A percentile compares a stretch with the other conserved stretches of the same genome.
Evolutionary conservation across 2,113 vertebrate species (phyloP).

Genomic region (Neogale vison): DNA sequence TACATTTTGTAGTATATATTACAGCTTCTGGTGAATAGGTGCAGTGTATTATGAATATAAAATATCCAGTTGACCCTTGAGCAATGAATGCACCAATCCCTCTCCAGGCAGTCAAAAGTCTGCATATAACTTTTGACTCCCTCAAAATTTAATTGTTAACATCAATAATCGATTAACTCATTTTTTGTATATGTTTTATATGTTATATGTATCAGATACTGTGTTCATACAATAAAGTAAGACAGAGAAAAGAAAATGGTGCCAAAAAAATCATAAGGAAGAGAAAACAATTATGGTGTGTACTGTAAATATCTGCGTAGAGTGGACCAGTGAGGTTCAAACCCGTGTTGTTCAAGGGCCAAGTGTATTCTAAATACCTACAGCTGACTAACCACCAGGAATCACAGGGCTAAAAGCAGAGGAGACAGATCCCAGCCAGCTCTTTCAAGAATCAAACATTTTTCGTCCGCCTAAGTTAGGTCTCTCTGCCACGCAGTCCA

Average conservation of each 20-base stretch:
- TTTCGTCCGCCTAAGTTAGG: neutral
- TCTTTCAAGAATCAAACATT: neutral
- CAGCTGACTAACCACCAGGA: neutral
- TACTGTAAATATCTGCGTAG: neutral
- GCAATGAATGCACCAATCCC: neutral
- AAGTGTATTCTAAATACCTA: neutral
- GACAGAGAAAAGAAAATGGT: neutral
- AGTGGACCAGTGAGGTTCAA: neutral
- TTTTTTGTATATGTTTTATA: no score
- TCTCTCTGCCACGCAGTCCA: rapidly evolving
- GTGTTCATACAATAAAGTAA: neutral
- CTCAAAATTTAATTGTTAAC: neutral
- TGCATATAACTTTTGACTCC: neutral
- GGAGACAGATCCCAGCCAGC: rapidly evolving
- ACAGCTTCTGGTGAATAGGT: neutral
- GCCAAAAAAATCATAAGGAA: neutral
- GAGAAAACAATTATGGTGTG: neutral
- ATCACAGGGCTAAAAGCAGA: neutral
- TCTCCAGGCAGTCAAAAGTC: neutral
- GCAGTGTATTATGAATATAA: neutral
- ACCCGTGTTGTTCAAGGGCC: neutral
- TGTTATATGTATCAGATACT: neutral
- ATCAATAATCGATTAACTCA: neutral
- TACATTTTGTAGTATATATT: neutral
- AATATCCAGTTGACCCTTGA: neutral